phyloP scores from a whole-genome alignment of 1,140 invertebrate species.

The Contarinia nasturtii region DNA sequence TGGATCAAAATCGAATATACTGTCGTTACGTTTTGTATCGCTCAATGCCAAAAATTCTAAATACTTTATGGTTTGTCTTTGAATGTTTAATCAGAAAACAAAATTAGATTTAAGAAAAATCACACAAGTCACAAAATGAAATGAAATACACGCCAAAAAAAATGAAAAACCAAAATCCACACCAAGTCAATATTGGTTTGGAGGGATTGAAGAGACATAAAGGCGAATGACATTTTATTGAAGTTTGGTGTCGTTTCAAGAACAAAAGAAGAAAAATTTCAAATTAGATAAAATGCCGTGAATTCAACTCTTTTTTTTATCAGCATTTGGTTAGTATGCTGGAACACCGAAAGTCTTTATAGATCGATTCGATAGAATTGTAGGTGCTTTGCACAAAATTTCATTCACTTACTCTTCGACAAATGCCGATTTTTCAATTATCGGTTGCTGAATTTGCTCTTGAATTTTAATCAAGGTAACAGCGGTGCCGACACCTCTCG shows the following conservation, averaged over 20 bases:
- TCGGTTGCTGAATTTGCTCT: slow-evolving; percentile 20
- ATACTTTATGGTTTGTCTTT: slow-evolving; percentile 7
- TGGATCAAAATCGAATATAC: slow-evolving; percentile 1
- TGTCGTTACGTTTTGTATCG: not conserved
- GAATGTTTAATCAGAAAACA: not conserved
- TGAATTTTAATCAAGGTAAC: slow-evolving; percentile 48
- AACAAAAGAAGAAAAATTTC: no score
- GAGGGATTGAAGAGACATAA: not conserved
- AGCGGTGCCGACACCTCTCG: slow-evolving; percentile 80
- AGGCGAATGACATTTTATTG: no score
- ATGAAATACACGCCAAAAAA: not conserved
- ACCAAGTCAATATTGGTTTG: not conserved
- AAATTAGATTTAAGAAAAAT: not conserved
- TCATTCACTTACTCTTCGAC: slow-evolving; percentile 40
- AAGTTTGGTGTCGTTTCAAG: not conserved
- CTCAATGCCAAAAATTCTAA: slow-evolving; percentile 7
- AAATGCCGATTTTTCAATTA: slow-evolving; percentile 19
- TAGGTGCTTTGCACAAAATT: not conserved
- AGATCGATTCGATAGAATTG: no score
- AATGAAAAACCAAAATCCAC: not conserved
- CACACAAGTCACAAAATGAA: not conserved
- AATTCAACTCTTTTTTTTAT: no score
- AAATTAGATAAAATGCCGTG: no score
- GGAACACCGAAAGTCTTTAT: no score
- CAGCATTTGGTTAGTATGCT: no score